phyloP scores from a whole-genome alignment of 2,888 invertebrate genomes.

The Hyposoter dolosus region DNA sequence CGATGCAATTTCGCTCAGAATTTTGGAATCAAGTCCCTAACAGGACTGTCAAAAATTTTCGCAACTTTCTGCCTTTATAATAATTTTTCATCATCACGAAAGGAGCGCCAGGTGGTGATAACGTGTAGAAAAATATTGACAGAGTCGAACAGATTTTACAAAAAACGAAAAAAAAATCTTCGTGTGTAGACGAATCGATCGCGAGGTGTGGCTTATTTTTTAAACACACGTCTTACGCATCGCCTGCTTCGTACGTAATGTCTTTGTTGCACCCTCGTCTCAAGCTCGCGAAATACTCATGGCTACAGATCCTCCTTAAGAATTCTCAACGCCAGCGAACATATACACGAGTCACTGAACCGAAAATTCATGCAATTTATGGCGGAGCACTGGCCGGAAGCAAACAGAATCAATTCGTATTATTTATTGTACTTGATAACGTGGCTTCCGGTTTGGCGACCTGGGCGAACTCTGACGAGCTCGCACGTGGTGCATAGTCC shows the following conservation, averaged over 20 bases:
- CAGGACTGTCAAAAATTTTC: neutral
- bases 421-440: slow-evolving; percentile 1
- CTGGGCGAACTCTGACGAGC: slow-evolving; percentile 11
- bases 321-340: neutral
- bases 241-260: neutral
- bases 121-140: neutral
- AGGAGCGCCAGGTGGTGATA: neutral
- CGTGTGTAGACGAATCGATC: neutral
- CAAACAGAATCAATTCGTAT: slow-evolving; percentile 13
- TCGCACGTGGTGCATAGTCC: slow-evolving; percentile 17
- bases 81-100: slow-evolving; percentile 1
- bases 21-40: neutral
- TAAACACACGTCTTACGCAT: slow-evolving; percentile 18
- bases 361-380: slow-evolving; percentile 38
- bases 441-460: slow-evolving; percentile 28
- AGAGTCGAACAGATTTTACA: slow-evolving; percentile 5
- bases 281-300: slow-evolving; percentile 15
- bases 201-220: slow-evolving; percentile 20
- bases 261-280: slow-evolving; percentile 22
- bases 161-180: neutral
- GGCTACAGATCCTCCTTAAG: slow-evolving; percentile 39
- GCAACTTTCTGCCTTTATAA: neutral
- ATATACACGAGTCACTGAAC: slow-evolving; percentile 41
- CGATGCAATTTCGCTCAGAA: neutral
- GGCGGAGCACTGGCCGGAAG: neutral